Base-by-base conservation (phyloP, 2,797 vertebrate genomes). In the Knipowitschia caucasica region DNA sequence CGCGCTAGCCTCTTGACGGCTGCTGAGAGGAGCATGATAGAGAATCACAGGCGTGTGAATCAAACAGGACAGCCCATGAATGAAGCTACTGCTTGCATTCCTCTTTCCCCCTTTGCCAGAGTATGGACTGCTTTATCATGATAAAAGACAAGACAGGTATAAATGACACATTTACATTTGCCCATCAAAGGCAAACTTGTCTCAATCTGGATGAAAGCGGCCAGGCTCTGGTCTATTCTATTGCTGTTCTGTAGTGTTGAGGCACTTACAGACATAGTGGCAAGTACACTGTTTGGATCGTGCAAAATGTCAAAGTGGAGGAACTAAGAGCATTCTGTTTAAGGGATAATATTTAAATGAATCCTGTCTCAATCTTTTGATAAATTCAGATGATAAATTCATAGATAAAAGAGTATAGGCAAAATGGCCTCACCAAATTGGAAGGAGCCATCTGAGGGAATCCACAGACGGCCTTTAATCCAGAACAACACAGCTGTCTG, bases 131-230 rank as follows among this genome's bases (percentile, higher is more conserved):
- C 84, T 86, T 87, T 86, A 87, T 89, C 86, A 88, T 85, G 81
- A 89, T 89, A 88, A 88, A 85, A 89, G 86, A 88, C 81, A 86
- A 85, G 88, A 86, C 86, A 87, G 85, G 86, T 88, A 69, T 82
- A 85, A 87, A 89, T 87, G 86, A 89, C 83, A 88, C 87, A 89
- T 91, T 87, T 89, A 86, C 87, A 89, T 88, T 89, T 71, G 51
- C 73, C 64, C 72, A 78, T 84, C 81, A 82, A 76, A 75, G 80
- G 59, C 72, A 79, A 82, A 77, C 80, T 75, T 80, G 82, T 86
- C 85, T 87, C 75, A 67, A 75, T 82, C 75, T 66, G 14, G 64
- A 75, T 69, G 68, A 81, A 80, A 79, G 82, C 78, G 56, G 61
- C 15, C 52, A 15, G 53, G 54, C 75, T 75, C 70, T 63, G 33